phyloP scores from a whole-genome alignment of 2,888 invertebrate genomes.

The Volucella zonaria region DNA sequence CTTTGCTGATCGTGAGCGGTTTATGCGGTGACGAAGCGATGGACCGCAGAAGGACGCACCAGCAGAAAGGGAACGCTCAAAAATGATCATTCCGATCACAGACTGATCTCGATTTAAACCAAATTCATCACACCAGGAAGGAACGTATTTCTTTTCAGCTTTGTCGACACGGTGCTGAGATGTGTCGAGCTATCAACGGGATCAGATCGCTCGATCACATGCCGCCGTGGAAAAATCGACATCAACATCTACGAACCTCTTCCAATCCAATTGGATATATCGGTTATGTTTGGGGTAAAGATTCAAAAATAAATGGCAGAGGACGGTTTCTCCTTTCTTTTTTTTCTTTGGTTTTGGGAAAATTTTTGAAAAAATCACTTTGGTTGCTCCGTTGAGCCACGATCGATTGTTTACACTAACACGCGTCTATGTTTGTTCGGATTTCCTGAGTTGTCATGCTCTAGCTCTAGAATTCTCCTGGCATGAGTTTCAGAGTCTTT shows the following conservation, averaged over 20 bases:
- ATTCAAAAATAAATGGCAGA: slow-evolving; percentile 57
- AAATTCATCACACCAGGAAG: slow-evolving; percentile 63
- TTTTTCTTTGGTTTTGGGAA: slow-evolving; percentile 23
- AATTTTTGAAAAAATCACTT: slow-evolving; percentile 60
- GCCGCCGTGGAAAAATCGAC: slow-evolving; percentile 57
- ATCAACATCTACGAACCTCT: slow-evolving; percentile 7
- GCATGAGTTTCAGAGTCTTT: slow-evolving; percentile 43
- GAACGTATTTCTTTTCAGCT: slow-evolving; percentile 26
- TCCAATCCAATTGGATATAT: slow-evolving; percentile 47
- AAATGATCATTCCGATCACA: slow-evolving; percentile 40
- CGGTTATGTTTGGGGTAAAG: slow-evolving; percentile 54
- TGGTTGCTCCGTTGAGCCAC: slow-evolving; percentile 24
- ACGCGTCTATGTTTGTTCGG: slow-evolving; percentile 71
- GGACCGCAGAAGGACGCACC: slow-evolving; percentile 38
- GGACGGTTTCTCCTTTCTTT: slow-evolving; percentile 6
- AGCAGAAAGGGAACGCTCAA: slow-evolving; percentile 13
- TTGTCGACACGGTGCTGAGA: slow-evolving; percentile 14
- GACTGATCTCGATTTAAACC: slow-evolving; percentile 42
- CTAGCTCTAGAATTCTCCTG: slow-evolving; percentile 25
- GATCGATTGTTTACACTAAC: slow-evolving; percentile 65
- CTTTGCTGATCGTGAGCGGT: slow-evolving; percentile 65
- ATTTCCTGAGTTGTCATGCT: slow-evolving; percentile 66
- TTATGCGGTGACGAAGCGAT: slow-evolving; percentile 61
- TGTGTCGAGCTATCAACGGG: slow-evolving; percentile 66
- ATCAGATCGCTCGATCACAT: slow-evolving; percentile 55